Evolutionary conservation across 64 coral and sea anemone species (phyloP).

Genomic region (Stylophora pistillata): DNA sequence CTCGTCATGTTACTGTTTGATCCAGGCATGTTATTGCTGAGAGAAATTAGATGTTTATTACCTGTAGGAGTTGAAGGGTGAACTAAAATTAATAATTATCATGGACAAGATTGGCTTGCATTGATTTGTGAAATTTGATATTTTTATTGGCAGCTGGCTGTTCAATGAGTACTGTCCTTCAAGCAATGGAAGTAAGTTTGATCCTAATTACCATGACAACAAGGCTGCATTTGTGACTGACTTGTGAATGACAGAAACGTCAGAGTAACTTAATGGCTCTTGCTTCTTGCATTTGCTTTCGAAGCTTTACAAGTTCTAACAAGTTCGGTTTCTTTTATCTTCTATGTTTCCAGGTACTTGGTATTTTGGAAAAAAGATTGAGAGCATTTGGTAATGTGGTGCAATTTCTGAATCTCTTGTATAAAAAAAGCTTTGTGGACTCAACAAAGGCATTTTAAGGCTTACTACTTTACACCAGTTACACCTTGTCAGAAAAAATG

Average conservation of each 20-base stretch:
- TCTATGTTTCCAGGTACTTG: slow-evolving; percentile 44
- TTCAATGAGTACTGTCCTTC: slow-evolving; percentile 39
- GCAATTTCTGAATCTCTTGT: background rate
- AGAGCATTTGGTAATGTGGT: slow-evolving; percentile 65
- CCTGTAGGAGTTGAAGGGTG: too few relatives aligned
- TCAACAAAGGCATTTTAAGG: background rate
- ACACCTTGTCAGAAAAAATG: too few relatives aligned
- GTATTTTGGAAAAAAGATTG: slow-evolving; percentile 74
- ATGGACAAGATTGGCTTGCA: too few relatives aligned
- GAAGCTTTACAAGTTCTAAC: background rate
- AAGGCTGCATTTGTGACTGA: too few relatives aligned
- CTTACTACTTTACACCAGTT: too few relatives aligned
- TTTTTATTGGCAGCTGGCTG: slow-evolving; percentile 26
- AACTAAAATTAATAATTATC: too few relatives aligned
- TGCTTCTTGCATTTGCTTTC: background rate
- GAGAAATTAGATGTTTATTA: too few relatives aligned
- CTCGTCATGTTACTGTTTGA: too few relatives aligned
- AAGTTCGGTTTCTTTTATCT: background rate
- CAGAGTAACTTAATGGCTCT: background rate
- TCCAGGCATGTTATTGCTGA: too few relatives aligned
- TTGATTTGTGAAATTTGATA: too few relatives aligned
- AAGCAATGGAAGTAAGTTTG: slow-evolving; percentile 63
- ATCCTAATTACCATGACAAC: background rate
- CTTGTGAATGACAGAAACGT: background rate
- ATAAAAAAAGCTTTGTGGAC: background rate